phyloP scores from a whole-genome alignment of 92 coral and sea anemone species.

The Epizoanthus rinbou region DNA sequence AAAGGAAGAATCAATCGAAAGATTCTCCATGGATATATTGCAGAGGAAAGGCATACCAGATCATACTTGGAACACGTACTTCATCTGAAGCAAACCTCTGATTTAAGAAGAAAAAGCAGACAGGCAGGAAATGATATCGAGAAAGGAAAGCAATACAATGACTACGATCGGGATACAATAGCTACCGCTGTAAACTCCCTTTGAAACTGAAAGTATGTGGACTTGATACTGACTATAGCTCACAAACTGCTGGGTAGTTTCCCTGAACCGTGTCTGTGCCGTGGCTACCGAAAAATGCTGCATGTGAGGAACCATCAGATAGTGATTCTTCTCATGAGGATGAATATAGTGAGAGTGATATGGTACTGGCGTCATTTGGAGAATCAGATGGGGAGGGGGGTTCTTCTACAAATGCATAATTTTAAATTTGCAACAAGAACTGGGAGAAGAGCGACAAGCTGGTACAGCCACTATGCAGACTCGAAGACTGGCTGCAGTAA shows the following conservation, averaged over 20 bases:
- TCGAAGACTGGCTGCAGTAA: constrained; percentile 27
- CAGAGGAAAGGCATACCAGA: too few relatives aligned
- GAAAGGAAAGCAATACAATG: too few relatives aligned
- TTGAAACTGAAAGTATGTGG: too few relatives aligned
- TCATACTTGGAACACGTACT: too few relatives aligned
- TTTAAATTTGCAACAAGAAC: constrained; percentile 30
- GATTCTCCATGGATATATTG: too few relatives aligned
- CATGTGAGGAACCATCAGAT: too few relatives aligned
- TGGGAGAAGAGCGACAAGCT: constrained; percentile 32
- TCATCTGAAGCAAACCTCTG: too few relatives aligned
- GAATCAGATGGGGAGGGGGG: constrained; percentile 16
- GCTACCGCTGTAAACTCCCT: too few relatives aligned
- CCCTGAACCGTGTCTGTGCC: neutral
- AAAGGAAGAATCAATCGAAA: too few relatives aligned
- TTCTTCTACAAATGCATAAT: constrained; percentile 13
- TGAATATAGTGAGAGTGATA: constrained; percentile 12
- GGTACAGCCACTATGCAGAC: constrained; percentile 15
- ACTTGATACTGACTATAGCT: neutral
- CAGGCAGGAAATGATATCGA: too few relatives aligned
- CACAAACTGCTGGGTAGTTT: constrained; percentile 29
- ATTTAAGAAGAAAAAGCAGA: too few relatives aligned
- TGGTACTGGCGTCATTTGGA: constrained; percentile 17
- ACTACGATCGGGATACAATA: too few relatives aligned
- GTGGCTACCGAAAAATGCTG: constrained; percentile 7
- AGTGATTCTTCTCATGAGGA: neutral